These are phyloP conservation scores for Willisornis vidua DNA, from an alignment of 2,113 vertebrate genomes.

Conservation along the genomic window DNA sequence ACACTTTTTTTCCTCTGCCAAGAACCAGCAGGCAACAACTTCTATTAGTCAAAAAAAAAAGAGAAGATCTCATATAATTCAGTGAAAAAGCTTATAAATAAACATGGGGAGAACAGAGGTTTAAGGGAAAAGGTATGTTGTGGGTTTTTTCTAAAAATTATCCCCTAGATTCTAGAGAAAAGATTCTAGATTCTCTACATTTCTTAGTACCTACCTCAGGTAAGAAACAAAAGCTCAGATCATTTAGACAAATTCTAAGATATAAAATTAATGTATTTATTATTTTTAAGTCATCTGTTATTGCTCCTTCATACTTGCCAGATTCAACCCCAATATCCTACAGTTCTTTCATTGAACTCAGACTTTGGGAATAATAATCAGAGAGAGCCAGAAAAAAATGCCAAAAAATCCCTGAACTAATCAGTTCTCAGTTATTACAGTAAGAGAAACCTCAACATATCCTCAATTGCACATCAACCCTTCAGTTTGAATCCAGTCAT, in stretches of 20 bases:
- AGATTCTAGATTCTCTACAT: neutral
- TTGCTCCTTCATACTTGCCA: neutral
- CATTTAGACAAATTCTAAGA: neutral
- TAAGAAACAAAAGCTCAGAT: neutral
- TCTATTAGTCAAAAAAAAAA: neutral
- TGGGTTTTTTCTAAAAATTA: neutral
- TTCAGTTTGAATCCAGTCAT: neutral
- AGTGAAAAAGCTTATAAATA: neutral
- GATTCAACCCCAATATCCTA: neutral
- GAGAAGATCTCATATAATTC: neutral
- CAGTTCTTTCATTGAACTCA: neutral
- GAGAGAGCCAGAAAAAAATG: neutral
- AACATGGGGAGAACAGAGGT: fast-evolving
- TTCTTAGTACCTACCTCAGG: neutral
- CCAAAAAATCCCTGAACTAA: neutral
- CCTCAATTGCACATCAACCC: neutral
- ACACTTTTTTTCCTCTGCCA: neutral
- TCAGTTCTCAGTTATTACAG: neutral
- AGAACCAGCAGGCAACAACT: neutral
- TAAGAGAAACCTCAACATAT: neutral
- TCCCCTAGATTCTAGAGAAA: neutral
- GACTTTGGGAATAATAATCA: neutral
- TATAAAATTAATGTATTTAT: neutral
- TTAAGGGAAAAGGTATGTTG: neutral
- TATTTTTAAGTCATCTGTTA: neutral